Evolutionary conservation across 2,113 vertebrate genomes (phyloP).

Genomic region (Globicephala melas): DNA sequence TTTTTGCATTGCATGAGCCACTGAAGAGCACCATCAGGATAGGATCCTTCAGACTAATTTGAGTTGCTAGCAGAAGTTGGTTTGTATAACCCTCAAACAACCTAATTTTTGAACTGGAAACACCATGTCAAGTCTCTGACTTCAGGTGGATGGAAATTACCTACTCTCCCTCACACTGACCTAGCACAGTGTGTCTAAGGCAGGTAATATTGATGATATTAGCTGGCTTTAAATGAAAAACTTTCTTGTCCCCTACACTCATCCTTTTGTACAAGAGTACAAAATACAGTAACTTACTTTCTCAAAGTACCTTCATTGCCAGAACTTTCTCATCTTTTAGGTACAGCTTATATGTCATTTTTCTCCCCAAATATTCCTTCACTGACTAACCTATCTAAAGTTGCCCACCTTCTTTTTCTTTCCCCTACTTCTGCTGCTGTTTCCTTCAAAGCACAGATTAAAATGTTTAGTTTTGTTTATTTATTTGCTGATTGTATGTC

Average conservation of each 20-base stretch:
- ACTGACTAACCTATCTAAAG: background rate
- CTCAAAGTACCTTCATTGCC: background rate
- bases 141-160: background rate
- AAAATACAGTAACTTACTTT: background rate
- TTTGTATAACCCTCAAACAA: background rate
- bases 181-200: background rate
- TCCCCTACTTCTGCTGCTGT: background rate
- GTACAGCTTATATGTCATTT: background rate
- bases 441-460: background rate
- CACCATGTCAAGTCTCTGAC: background rate
- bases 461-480: background rate
- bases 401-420: background rate
- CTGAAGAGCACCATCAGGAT: background rate
- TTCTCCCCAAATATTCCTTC: background rate
- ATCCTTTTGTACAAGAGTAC: background rate
- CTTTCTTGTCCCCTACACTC: background rate
- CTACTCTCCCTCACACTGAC: slow-evolving; percentile 5
- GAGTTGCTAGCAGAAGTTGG: background rate
- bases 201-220: background rate
- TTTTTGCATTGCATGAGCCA: slow-evolving; percentile 11
- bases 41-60: slow-evolving; percentile 3
- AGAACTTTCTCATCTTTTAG: background rate
- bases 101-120: slow-evolving; percentile 31
- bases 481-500: background rate
- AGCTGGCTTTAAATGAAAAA: background rate